Evolutionary conservation across 2,113 vertebrate genomes (phyloP).

Genomic region (Theristicus caerulescens): DNA sequence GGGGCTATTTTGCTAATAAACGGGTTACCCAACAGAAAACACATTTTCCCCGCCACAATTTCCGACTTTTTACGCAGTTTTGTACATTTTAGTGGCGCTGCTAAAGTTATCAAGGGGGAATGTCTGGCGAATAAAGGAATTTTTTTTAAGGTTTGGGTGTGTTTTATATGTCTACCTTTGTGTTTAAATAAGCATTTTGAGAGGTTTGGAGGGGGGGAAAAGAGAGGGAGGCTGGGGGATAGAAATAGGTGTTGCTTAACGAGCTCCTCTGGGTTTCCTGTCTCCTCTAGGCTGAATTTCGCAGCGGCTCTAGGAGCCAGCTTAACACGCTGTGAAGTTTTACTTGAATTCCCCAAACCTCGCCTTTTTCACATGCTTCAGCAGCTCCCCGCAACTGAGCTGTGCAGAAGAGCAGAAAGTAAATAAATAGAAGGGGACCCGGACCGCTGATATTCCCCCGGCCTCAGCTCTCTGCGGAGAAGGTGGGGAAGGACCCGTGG

Average conservation of each 20-base stretch:
- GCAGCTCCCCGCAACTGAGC: not conserved
- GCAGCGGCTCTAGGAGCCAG: not conserved
- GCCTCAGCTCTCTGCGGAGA: not conserved
- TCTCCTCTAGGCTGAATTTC: not conserved
- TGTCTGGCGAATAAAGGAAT: not conserved
- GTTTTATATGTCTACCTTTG: not conserved
- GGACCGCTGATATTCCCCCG: not conserved
- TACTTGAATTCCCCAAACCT: not conserved
- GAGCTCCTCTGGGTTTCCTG: not conserved
- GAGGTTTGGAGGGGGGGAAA: not conserved
- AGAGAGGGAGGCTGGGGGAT: not conserved
- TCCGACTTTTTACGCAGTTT: not conserved
- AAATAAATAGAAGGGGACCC: not conserved
- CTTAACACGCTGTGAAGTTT: not conserved
- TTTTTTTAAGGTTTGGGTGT: not conserved
- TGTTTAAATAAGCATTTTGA: not conserved
- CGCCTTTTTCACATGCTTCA: not conserved
- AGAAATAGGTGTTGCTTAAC: not conserved
- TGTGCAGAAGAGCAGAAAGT: fast-evolving
- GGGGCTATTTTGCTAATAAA: not conserved
- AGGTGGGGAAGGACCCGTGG: not conserved
- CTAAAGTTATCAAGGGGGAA: not conserved
- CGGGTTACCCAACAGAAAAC: not conserved
- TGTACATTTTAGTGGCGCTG: not conserved
- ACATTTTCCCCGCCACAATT: not conserved